These are phyloP conservation scores for Eucera pruinosa DNA, from an alignment of 2,888 invertebrate genomes.

Conservation along the genomic window DNA sequence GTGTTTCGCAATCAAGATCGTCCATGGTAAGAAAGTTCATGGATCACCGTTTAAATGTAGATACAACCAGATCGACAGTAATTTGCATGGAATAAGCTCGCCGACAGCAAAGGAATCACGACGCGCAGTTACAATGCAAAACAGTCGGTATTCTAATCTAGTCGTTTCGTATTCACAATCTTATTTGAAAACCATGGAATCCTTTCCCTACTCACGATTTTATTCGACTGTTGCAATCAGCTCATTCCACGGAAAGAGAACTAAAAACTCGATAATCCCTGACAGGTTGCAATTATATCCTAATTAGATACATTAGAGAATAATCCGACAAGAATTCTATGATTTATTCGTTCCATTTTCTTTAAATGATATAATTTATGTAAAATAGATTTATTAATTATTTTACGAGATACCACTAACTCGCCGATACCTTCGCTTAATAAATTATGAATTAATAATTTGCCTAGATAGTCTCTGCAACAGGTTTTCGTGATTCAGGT, in stretches of 20 bases:
- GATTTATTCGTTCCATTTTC: slow-evolving; percentile 7
- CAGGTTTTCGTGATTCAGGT: slow-evolving; percentile 2
- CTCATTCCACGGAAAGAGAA: neutral
- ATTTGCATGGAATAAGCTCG: slow-evolving; percentile 47
- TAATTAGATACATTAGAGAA: neutral
- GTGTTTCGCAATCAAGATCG: neutral
- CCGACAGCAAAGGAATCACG: slow-evolving; percentile 21
- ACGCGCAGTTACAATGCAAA: slow-evolving; percentile 41
- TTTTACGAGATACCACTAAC: neutral
- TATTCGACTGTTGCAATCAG: neutral
- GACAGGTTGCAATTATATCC: neutral
- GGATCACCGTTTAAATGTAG: slow-evolving; percentile 11
- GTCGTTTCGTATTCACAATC: slow-evolving; percentile 19
- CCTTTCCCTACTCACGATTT: neutral
- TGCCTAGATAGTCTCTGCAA: neutral
- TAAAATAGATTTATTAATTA: slow-evolving; percentile 20
- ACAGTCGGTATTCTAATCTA: slow-evolving; percentile 28
- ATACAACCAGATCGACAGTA: slow-evolving; percentile 22
- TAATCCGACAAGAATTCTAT: neutral
- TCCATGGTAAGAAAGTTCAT: slow-evolving; percentile 6
- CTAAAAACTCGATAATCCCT: neutral
- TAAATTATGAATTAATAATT: slow-evolving; percentile 30
- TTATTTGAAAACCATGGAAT: slow-evolving; percentile 36
- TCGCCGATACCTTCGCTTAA: slow-evolving; percentile 12
- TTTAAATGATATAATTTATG: neutral